Evolutionary conservation across 2,797 vertebrate genomes (phyloP), one percentile per base, ranked within the genome.

Genomic region (Rallus crepitans): DNA sequence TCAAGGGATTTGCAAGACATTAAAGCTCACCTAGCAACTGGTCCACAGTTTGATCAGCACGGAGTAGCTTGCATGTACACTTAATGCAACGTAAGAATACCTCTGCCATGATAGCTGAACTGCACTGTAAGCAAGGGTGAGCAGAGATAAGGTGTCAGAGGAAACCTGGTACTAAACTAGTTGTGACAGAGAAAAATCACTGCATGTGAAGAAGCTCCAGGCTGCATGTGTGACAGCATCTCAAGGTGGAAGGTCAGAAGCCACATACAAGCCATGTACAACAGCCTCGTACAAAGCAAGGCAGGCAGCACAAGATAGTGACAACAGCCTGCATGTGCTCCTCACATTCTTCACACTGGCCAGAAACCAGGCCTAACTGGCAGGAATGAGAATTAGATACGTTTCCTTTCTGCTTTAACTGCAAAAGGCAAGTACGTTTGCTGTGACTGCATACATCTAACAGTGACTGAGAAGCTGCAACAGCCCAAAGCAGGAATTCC

Each of bases 401-500:
- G 24, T 31, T 53, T 50, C 60, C 37, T 65, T 48, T 79, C 66
- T 84, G 70, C 52, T 70, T 63, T 68, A 37, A 45, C 56, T 39
- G n/a, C 18, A 39, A 56, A 31, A 57, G 18, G 30, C 40, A 86
- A 82, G 56, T 12, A 28, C 1, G 9, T 70, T 81, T 5, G 5
- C 45, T 87, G 68, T 72, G 64, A 39, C 50, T 53, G 66, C 11
- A 11, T 7, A 59, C 7, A 25, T 2, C 6, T 5, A 70, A 40
- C 35, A 73, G 35, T 2, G n/a, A 56, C 48, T 30, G 27, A 86
- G 84, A 92, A 85, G 35, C 33, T 87, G 47, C 39, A 60, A 77
- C 16, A 25, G 33, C 20, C 1, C 0, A 93, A 82, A 1, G 0
- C 9, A 37, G 61, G 23, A 10, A 0, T 40, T 92, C 33, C 79